phyloP scores from a whole-genome alignment of 2,113 vertebrate species.

The Steatornis caripensis region DNA sequence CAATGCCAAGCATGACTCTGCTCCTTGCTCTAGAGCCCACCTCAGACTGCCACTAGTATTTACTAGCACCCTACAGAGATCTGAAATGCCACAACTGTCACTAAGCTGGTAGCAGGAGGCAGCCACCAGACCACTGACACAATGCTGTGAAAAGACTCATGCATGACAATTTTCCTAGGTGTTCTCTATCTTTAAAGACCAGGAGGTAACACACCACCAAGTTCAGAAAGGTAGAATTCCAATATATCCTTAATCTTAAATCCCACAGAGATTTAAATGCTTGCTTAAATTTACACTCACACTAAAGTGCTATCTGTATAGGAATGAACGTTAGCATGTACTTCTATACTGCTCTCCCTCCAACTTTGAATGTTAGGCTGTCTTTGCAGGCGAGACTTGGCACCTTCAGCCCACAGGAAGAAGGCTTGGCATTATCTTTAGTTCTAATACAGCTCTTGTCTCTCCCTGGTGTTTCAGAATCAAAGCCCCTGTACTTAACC shows the following conservation, averaged over 20 bases:
- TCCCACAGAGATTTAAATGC: not conserved
- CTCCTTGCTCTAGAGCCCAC: not conserved
- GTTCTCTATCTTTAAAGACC: not conserved
- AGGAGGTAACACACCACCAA: not conserved
- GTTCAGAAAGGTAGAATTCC: not conserved
- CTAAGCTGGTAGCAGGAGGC: not conserved
- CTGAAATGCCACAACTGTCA: not conserved
- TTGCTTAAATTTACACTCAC: not conserved
- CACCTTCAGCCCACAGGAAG: not conserved
- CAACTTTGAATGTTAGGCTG: not conserved
- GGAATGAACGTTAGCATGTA: not conserved
- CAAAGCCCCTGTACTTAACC: not conserved
- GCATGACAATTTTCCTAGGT: not conserved
- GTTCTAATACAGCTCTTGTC: not conserved
- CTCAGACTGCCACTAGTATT: not conserved
- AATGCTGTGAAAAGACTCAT: not conserved
- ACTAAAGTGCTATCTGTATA: not conserved
- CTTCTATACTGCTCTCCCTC: not conserved
- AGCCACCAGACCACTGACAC: not conserved
- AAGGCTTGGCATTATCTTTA: not conserved
- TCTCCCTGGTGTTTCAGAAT: not conserved
- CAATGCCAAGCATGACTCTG: not conserved
- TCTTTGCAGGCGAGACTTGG: not conserved
- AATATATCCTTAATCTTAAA: not conserved
- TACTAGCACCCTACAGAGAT: not conserved